Percentiles rank a stretch among this genome's conserved stretches.
phyloP scores from a whole-genome alignment of 2,888 invertebrate species.

The Spodoptera picta region DNA sequence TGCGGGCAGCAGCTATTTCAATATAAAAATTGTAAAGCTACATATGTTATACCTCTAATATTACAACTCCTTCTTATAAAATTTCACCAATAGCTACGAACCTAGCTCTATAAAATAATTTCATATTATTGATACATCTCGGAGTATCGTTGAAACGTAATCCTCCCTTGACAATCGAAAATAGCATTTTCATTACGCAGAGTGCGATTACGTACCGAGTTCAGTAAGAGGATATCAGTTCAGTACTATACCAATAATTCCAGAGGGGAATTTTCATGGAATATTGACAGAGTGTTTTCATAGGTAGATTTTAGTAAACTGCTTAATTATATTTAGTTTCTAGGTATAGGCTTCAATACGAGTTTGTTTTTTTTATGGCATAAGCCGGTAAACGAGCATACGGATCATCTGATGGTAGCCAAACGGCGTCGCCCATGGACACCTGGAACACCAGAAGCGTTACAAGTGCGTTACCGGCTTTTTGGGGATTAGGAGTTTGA shows the following conservation, averaged over 20 bases:
- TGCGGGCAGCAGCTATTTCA: too few relatives aligned
- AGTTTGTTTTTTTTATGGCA: too few relatives aligned
- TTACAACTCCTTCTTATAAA: conserved; percentile 9
- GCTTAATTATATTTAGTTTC: background rate
- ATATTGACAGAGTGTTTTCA: conserved; percentile 59
- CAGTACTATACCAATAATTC: conserved; percentile 35
- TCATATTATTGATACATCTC: conserved; percentile 55
- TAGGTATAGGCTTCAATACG: too few relatives aligned
- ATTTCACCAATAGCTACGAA: conserved; percentile 37
- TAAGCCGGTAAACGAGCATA: too few relatives aligned
- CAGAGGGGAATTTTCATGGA: conserved; percentile 52
- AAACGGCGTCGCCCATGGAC: too few relatives aligned
- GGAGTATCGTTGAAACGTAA: conserved; percentile 59
- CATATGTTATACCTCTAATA: too few relatives aligned
- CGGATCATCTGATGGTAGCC: too few relatives aligned
- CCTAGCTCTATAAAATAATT: conserved; percentile 52
- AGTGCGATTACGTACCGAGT: conserved; percentile 64
- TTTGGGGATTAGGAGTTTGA: too few relatives aligned
- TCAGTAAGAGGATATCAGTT: conserved; percentile 59
- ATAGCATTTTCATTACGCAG: conserved; percentile 70
- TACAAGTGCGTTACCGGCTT: too few relatives aligned
- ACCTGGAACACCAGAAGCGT: too few relatives aligned
- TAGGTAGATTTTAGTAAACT: conserved; percentile 55
- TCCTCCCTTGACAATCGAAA: conserved; percentile 68
- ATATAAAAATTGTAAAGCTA: too few relatives aligned